Evolutionary conservation across 1,140 invertebrate genomes (phyloP), one percentile per base, ranked within the genome.

Genomic region (Andricus grossulariae): DNA sequence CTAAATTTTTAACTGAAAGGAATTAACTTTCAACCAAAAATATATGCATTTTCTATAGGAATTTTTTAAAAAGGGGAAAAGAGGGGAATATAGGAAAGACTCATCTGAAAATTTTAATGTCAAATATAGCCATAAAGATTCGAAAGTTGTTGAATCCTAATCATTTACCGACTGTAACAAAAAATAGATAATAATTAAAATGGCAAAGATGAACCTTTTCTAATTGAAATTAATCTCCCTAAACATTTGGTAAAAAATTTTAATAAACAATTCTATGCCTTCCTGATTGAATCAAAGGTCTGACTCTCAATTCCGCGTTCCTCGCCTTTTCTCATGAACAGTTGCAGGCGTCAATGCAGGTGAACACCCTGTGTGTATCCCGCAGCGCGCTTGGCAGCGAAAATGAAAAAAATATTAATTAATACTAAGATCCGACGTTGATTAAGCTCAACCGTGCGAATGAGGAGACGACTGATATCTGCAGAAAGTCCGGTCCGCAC

Each of bases 381-480:
- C 21, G 57, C 57, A 60, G 57, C 57, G 57, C 25, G 13, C 32
- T 32, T 60, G 57, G 52, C 73, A 51, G 13, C 18, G 55, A 51
- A 74, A 74, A 57, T 60, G 19, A 21, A 32, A 74, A 74, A 74
- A 66, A 50, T 66, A 66, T 60, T 74, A 60, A 74, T 60, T 74
- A 74, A 74, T 74, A 39, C 73, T 60, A 74, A 74, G 55, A 74
- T 60, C 55, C 32, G n/a, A 55, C 51, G 45, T 19, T 57, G 73
- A 60, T 60, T 51, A 50, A 60, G 39, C 45, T 66, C 12, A 60
- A 25, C 21, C 55, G 21, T 60, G 50, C 54, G 73, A 72, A 72
- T 50, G 71, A 50, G 54, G 45, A 74, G 50, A 45, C 19, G n/a
- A 45, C n/a, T 60, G 54, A 74, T 54, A 57, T 16, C 73, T 60